Conservation (phyloP, 2,113 vertebrate species). For the Pipa parva region DNA sequence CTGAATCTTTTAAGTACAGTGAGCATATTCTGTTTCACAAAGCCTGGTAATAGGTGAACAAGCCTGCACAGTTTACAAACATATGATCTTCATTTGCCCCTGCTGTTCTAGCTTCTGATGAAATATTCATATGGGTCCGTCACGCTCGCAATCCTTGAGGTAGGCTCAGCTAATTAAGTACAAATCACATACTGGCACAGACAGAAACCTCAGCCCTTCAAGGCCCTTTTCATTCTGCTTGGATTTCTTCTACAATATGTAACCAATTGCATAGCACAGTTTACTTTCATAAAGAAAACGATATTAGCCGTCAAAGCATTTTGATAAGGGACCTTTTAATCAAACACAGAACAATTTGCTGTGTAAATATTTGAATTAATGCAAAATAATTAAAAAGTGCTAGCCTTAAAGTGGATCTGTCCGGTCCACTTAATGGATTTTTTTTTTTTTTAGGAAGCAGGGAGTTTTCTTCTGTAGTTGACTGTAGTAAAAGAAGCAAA, state of each 20-base stretch:
- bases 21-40: slow-evolving; percentile 5
- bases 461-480: too few relatives aligned
- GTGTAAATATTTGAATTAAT: not conserved
- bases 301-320: too few relatives aligned
- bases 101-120: slow-evolving; percentile 15
- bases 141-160: slow-evolving; percentile 30
- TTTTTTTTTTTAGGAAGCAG: too few relatives aligned
- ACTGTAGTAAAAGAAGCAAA: too few relatives aligned
- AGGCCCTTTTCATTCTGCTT: slow-evolving; percentile 23
- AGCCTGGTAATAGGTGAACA: slow-evolving; percentile 24
- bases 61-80: slow-evolving; percentile 21
- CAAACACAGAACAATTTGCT: not conserved
- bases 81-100: slow-evolving; percentile 6
- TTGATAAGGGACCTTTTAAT: not conserved
- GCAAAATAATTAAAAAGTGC: too few relatives aligned
- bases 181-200: slow-evolving; percentile 33
- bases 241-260: not conserved
- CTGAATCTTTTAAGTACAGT: not conserved
- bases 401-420: too few relatives aligned
- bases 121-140: slow-evolving; percentile 43
- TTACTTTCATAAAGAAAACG: too few relatives aligned
- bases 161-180: slow-evolving; percentile 43
- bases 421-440: too few relatives aligned
- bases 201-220: slow-evolving; percentile 37
- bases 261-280: not conserved